Evolutionary conservation across 1,140 invertebrate species (phyloP).

Genomic region (Drosophila ironensis): DNA sequence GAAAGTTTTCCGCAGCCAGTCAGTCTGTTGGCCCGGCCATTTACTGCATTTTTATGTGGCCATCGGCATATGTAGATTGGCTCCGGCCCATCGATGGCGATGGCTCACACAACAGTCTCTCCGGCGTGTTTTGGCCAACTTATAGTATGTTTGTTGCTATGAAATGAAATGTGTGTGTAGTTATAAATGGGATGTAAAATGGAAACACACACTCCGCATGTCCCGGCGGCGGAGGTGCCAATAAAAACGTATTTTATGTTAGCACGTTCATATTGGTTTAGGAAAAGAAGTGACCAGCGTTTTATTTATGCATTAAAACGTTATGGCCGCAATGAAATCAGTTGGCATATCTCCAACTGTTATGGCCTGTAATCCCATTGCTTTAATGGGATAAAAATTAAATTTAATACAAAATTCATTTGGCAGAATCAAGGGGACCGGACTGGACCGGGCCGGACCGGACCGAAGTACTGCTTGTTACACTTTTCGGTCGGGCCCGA

Average conservation of each 20-base stretch:
- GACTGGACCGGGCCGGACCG: conserved; percentile 31
- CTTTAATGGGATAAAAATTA: conserved; percentile 50
- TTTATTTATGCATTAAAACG: neutral
- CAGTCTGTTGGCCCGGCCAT: conserved; percentile 34
- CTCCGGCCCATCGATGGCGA: conserved; percentile 15
- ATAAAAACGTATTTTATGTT: neutral
- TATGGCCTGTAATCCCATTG: conserved; percentile 6
- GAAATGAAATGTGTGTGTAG: no score
- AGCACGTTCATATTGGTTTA: neutral
- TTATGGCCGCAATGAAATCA: neutral
- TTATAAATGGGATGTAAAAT: conserved; percentile 19
- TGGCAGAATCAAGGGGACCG: conserved; percentile 53
- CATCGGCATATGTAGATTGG: conserved; percentile 22
- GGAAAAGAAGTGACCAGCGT: neutral
- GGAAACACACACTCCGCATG: neutral
- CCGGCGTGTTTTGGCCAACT: no score
- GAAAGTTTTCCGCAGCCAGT: conserved; percentile 37
- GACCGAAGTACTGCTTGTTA: conserved; percentile 43
- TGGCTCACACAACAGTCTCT: no score
- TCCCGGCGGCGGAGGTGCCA: no score
- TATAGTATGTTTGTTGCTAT: no score
- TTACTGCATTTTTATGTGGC: conserved; percentile 63
- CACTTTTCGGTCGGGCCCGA: conserved; percentile 13
- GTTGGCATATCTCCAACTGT: neutral
- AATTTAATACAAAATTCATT: conserved; percentile 77